These are phyloP conservation scores for Morinoia aosen DNA, from an alignment of 2,888 invertebrate species.

Conservation along the genomic window DNA sequence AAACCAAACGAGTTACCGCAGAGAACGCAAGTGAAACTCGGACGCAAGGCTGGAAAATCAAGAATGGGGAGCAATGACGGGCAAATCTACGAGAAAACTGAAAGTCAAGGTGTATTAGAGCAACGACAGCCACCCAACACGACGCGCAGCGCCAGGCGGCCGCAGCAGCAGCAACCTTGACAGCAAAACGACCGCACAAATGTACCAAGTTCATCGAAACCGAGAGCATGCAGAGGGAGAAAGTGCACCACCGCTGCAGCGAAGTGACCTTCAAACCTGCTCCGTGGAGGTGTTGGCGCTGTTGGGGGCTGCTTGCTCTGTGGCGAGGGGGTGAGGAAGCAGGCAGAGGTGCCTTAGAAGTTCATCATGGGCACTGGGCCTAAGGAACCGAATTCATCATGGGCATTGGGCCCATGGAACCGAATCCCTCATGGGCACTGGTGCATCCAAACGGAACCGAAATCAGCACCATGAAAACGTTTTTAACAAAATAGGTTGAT, in stretches of 20 bases:
- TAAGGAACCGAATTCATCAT: too few species aligned
- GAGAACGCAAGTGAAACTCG: not conserved
- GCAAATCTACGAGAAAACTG: not conserved
- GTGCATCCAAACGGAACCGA: too few species aligned
- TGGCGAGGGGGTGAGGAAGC: not conserved
- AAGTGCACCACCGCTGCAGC: not conserved
- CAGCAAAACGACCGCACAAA: slow-evolving; percentile 16
- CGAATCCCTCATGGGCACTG: too few species aligned
- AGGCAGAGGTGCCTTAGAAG: too few species aligned
- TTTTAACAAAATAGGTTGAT: too few species aligned
- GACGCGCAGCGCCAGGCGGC: not conserved
- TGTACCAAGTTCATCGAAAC: slow-evolving; percentile 30
- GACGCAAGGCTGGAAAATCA: not conserved
- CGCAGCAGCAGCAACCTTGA: slow-evolving; percentile 19
- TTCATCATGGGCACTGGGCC: too few species aligned
- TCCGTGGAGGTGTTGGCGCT: not conserved
- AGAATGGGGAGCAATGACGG: not conserved
- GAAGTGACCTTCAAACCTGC: slow-evolving; percentile 7
- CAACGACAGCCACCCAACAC: not conserved
- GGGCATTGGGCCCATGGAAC: too few species aligned
- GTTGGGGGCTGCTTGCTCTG: not conserved
- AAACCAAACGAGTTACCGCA: not conserved
- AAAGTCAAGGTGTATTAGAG: slow-evolving; percentile 21
- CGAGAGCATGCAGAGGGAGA: not conserved
- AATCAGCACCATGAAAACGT: too few species aligned